phyloP scores from a whole-genome alignment of 2,797 vertebrate genomes.

The Thunnus albacares region DNA sequence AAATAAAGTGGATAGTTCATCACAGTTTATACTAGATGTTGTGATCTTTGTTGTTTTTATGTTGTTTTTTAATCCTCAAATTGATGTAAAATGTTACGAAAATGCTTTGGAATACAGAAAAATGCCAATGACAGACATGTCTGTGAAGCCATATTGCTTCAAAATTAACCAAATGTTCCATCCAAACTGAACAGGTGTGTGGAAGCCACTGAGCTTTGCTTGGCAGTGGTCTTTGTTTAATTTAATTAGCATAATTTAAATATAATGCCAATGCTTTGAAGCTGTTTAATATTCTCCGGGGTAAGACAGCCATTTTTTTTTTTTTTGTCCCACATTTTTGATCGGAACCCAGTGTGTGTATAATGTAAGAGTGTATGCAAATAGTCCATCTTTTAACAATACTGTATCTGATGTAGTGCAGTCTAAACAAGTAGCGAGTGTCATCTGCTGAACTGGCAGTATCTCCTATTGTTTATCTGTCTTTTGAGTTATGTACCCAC shows the following conservation, averaged over 20 bases:
- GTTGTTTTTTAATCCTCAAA: not conserved
- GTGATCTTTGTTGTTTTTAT: not conserved
- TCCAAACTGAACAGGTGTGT: constrained; percentile 74
- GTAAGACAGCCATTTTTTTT: constrained; percentile 39
- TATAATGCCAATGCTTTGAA: constrained; percentile 69
- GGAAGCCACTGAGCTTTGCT: constrained; percentile 61
- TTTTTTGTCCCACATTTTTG: constrained; percentile 41
- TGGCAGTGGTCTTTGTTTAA: constrained; percentile 70
- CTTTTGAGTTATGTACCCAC: constrained; percentile 66
- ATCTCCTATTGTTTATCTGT: constrained; percentile 55
- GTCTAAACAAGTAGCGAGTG: constrained; percentile 64
- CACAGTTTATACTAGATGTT: not conserved
- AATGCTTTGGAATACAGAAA: constrained; percentile 25
- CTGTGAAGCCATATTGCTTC: constrained; percentile 51
- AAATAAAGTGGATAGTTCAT: constrained; percentile 11
- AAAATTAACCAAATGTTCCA: constrained; percentile 56
- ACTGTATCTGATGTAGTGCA: constrained; percentile 36
- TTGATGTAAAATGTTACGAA: not conserved
- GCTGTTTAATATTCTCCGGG: constrained; percentile 58
- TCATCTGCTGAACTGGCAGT: constrained; percentile 67
- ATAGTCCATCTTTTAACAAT: constrained; percentile 50
- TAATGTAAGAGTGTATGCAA: constrained; percentile 35
- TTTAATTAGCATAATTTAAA: constrained; percentile 73
- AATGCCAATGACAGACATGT: constrained; percentile 37
- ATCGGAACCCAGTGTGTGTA: constrained; percentile 35